phyloP scores from a whole-genome alignment of 2,888 invertebrate genomes.

The Torymus auratus region DNA sequence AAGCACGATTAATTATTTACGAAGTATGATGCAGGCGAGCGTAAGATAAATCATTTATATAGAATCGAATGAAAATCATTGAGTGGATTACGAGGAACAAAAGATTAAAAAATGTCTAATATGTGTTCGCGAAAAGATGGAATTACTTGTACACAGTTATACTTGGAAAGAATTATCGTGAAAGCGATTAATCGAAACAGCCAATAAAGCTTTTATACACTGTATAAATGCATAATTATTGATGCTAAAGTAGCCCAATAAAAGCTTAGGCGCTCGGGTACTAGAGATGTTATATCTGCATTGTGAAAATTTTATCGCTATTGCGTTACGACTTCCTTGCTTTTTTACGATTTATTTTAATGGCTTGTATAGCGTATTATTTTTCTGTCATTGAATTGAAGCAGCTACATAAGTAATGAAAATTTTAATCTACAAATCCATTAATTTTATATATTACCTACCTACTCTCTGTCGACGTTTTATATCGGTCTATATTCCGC shows the following conservation, averaged over 20 bases:
- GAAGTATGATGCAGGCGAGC: no score
- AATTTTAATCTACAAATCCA: neutral
- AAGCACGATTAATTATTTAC: no score
- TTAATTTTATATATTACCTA: no score
- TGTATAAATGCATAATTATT: conserved; percentile 11
- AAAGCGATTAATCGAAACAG: neutral
- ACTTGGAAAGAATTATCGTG: no score
- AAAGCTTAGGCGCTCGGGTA: conserved; percentile 6
- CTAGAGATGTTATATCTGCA: conserved; percentile 34
- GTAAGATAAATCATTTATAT: no score
- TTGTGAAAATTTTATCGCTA: conserved; percentile 29
- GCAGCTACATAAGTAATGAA: neutral
- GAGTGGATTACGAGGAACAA: no score
- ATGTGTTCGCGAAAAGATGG: no score
- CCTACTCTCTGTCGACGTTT: no score
- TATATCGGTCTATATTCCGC: no score
- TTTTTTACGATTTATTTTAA: conserved; percentile 33
- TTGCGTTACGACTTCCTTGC: conserved; percentile 16
- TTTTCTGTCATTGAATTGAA: conserved; percentile 14
- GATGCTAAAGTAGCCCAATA: conserved; percentile 7
- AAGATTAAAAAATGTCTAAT: no score
- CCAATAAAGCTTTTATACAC: neutral
- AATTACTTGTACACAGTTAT: no score
- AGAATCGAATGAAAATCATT: no score
- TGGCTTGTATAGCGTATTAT: conserved; percentile 17